Base-by-base conservation (phyloP, 2,113 vertebrate genomes). In the Sander vitreus region DNA sequence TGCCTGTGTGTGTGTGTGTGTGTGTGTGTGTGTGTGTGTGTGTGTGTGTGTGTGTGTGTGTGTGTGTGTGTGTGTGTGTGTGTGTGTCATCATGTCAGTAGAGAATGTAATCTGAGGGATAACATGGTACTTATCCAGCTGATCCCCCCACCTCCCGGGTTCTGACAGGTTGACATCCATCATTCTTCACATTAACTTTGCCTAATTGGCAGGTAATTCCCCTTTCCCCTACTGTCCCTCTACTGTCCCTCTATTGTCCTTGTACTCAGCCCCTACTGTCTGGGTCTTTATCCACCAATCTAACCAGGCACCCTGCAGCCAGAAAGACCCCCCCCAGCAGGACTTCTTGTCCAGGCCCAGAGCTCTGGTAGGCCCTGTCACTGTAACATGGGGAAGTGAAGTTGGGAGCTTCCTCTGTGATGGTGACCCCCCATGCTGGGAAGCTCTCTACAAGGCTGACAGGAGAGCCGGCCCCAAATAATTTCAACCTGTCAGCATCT, bases 321-420 rank as follows among this genome's bases (percentile, higher is more conserved):
- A 68, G 55, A 83, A 36, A 86, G 69, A 59, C 70, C 21, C 90
- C 59, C 21, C 90, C 59, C 93, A 87, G 94, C 79, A 83, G 91
- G 80, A 71, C 73, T 78, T 90, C 94, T 94, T 92, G 87, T 93
- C 84, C 85, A 55, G 69, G 50, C 1, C 88, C 88, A 51, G 84
- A 85, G 83, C 77, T 95, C 90, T 91, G 79, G 91, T 92, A 94
- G 93, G 94, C 84, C 88, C 94, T 91, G 93, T 91, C 93, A 93
- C 91, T 92, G 94, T 88, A 92, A 87, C 89, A 85, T 80, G 65
- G 94, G 96, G 85, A 93, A 86, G 87, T 92, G 97, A 95, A 97
- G 95, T 95, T 92, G 94, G 82, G 84, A 90, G 82, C 91, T 96
- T 95, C 96, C 95, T 96, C 91, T 93, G 89, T 94, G 93, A 94